A percentile compares a stretch with the other conserved stretches of the same genome.
phyloP scores from a whole-genome alignment of 2,888 invertebrate species.

The Drosophila putrida region DNA sequence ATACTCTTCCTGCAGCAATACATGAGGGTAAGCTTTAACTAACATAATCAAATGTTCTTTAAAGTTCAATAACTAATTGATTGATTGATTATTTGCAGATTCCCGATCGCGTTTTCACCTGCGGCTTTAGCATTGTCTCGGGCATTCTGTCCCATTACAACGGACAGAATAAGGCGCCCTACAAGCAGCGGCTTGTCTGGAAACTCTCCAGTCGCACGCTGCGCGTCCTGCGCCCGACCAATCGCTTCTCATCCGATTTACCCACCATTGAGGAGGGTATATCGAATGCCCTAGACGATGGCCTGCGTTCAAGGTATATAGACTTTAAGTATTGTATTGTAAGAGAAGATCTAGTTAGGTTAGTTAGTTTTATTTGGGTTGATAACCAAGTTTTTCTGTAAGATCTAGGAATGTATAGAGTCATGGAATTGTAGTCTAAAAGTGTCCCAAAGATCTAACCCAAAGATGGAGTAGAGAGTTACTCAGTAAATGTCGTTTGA shows the following conservation, averaged over 20 bases:
- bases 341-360: neutral
- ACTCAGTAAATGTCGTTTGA: neutral
- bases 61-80: neutral
- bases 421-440: too few relatives aligned
- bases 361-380: neutral
- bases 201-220: constrained; percentile 90
- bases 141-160: constrained; percentile 90
- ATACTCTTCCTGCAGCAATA: constrained; percentile 90
- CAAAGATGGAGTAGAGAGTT: neutral
- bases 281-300: constrained; percentile 83
- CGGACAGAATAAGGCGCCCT: constrained; percentile 89
- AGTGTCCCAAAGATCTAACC: too few relatives aligned
- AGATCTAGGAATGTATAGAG: too few relatives aligned
- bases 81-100: constrained; percentile 86
- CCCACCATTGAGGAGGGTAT: constrained; percentile 91
- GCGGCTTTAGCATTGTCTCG: constrained; percentile 88
- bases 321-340: neutral
- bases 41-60: constrained; percentile 24
- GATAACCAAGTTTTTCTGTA: neutral
- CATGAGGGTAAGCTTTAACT: constrained; percentile 88
- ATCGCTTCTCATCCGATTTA: constrained; percentile 90
- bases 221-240: constrained; percentile 90
- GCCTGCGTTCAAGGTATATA: constrained; percentile 83
- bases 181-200: constrained; percentile 92
- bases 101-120: constrained; percentile 88